A percentile compares a stretch with the other conserved stretches of the same genome.
Conservation (phyloP, 2,888 invertebrate genomes). For the Spilarctia lutea region DNA sequence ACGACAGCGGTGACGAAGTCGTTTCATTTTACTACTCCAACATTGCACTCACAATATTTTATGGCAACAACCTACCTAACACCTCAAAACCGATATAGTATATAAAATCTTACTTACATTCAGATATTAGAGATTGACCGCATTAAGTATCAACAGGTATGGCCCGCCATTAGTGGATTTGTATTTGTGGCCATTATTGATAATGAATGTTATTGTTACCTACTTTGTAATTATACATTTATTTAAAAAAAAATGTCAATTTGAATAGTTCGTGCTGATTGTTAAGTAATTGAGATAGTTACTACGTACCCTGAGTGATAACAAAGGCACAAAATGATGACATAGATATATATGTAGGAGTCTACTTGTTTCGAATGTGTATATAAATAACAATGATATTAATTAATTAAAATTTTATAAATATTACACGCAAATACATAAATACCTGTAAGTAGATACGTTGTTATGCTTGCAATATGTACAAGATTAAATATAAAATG, state of each 20-base stretch:
- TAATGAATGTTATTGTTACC: constrained; percentile 50
- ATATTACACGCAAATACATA: constrained; percentile 48
- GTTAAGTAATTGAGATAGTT: constrained; percentile 41
- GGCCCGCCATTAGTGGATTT: constrained; percentile 28
- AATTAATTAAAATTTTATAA: constrained; percentile 52
- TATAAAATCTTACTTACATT: constrained; percentile 30
- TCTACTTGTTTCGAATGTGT: constrained; percentile 50
- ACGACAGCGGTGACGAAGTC: constrained; percentile 36
- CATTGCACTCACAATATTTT: constrained; percentile 28
- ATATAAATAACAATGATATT: constrained; percentile 51
- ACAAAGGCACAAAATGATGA: constrained; percentile 63
- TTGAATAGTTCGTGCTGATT: constrained; percentile 48
- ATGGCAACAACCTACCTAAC: constrained; percentile 19
- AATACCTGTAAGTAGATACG: constrained; percentile 57
- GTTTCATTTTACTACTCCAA: constrained; percentile 35
- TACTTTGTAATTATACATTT: constrained; percentile 43
- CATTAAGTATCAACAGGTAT: constrained; percentile 41
- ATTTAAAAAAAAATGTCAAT: constrained; percentile 48
- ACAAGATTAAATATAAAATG: constrained; percentile 60
- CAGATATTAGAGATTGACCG: constrained; percentile 47
- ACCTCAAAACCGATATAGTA: constrained; percentile 22
- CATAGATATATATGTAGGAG: constrained; percentile 45
- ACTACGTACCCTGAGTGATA: constrained; percentile 61
- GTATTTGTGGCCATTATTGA: constrained; percentile 42
- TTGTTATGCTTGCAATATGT: constrained; percentile 64